phyloP scores from a whole-genome alignment of 2,113 vertebrate species.

The Aramus guarauna region DNA sequence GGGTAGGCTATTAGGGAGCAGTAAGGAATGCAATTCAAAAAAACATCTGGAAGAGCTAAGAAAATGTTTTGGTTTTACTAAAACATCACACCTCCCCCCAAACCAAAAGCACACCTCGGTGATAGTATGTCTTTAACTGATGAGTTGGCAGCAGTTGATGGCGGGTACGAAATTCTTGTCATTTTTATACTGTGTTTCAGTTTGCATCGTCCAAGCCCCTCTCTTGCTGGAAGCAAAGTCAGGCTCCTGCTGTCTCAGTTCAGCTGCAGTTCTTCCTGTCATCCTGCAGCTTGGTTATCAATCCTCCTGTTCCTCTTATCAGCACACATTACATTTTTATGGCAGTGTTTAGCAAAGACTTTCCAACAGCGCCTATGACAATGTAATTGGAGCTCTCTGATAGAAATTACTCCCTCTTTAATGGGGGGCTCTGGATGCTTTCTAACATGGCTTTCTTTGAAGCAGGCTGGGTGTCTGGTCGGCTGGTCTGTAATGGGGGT shows the following conservation, averaged over 20 bases:
- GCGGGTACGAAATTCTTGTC: background rate
- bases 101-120: background rate
- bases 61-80: background rate
- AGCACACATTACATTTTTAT: background rate
- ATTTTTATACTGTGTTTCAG: background rate
- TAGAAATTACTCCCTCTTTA: background rate
- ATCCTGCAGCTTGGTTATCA: background rate
- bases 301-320: background rate
- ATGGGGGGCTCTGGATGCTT: background rate
- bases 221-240: background rate
- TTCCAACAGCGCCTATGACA: background rate
- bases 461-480: background rate
- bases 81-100: too few relatives aligned
- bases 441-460: background rate
- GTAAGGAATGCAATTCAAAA: background rate
- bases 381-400: background rate
- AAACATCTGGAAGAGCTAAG: background rate
- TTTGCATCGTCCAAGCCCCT: background rate
- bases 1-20: background rate
- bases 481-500: background rate
- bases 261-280: conserved; percentile 12
- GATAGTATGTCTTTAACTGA: background rate
- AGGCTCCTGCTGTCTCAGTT: background rate
- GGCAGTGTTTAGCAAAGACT: background rate
- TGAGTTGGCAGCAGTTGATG: background rate